Conservation (phyloP, 30 jellyfish, hydroid and myxozoan genomes). For the Hydra vulgaris region DNA sequence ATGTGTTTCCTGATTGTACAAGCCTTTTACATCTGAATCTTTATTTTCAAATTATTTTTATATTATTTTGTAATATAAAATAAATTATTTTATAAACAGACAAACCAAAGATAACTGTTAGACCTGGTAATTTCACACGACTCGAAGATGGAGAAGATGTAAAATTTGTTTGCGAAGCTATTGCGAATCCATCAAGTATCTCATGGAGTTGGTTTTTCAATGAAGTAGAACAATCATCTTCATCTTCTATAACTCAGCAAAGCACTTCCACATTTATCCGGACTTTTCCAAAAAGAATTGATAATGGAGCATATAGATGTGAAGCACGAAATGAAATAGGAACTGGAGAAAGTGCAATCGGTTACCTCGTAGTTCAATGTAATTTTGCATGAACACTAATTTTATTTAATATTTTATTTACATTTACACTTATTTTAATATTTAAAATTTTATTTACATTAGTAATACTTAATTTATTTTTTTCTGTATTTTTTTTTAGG, state of each 20-base stretch:
- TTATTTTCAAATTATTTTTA: too few species aligned
- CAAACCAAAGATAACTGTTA: slow-evolving; percentile 45
- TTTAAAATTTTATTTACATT: not conserved
- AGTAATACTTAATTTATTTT: too few species aligned
- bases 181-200: slow-evolving; percentile 50
- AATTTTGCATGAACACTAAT: not conserved
- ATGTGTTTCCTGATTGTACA: too few species aligned
- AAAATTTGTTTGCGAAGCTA: slow-evolving; percentile 51
- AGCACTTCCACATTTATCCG: slow-evolving; percentile 8
- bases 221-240: not conserved
- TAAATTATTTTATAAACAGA: slow-evolving; percentile 7
- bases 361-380: slow-evolving; percentile 19
- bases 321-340: slow-evolving; percentile 17
- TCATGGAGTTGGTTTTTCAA: slow-evolving; percentile 29
- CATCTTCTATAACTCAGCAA: not conserved
- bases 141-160: slow-evolving; percentile 39
- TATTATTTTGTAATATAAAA: too few species aligned
- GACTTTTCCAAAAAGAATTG: slow-evolving; percentile 12
- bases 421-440: too few species aligned
- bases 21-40: not conserved
- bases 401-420: not conserved
- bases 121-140: slow-evolving; percentile 45
- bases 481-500: too few species aligned
- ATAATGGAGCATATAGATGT: slow-evolving; percentile 57
- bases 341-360: slow-evolving; percentile 18